Base-by-base conservation (phyloP, 37 sponge, comb jelly and placozoan species). In the Hexactinellida sp. region DNA sequence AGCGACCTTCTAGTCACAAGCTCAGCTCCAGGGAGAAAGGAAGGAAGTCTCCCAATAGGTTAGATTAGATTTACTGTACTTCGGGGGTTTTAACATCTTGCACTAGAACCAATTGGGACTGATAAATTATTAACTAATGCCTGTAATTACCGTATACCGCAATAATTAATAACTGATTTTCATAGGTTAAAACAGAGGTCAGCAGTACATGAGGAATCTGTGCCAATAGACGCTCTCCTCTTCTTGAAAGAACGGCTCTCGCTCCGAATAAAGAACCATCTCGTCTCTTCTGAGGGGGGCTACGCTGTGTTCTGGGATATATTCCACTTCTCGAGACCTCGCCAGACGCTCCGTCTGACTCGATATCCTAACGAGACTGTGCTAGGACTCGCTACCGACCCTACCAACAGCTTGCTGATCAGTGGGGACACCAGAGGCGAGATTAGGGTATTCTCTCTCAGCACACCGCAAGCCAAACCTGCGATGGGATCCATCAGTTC, bases 371-470 rank as follows among this genome's bases (percentile, higher is more conserved):
- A 91, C 35, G 98, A 97, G 84, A 88, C 84, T 39, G 95, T 94
- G 37, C 37, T 93, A 34, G 92, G 94, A 5, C 88, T 97, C 84
- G 52, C 88, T 1, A 92, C 91, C 24, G 98, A 97, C 83, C 82
- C 87, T 28, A 13, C 71, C 38, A 92, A 93, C 86, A 37, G 82
- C 0, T n/a, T 82, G 5, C 90, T 97, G 38, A 24, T 97, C 34
- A 91, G 90, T 51, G 98, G 98, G 83, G 98, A 97, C 86, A 97
- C 95, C 36, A 89, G 87, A 35, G 98, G 98, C 0, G 39, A 36
- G 38, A 91, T 97, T 38, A 37, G 90, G 0, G 54, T 97, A n/a
- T 97, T 90, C 85, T 89, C 93, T 38, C 91, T 97, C 83, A 36
- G 38, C 7, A 32, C 87, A 84, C 93, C 82, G 24, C 13, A 37